Conservation (phyloP, 2,797 vertebrate genomes). For the Gallirallus australis region DNA sequence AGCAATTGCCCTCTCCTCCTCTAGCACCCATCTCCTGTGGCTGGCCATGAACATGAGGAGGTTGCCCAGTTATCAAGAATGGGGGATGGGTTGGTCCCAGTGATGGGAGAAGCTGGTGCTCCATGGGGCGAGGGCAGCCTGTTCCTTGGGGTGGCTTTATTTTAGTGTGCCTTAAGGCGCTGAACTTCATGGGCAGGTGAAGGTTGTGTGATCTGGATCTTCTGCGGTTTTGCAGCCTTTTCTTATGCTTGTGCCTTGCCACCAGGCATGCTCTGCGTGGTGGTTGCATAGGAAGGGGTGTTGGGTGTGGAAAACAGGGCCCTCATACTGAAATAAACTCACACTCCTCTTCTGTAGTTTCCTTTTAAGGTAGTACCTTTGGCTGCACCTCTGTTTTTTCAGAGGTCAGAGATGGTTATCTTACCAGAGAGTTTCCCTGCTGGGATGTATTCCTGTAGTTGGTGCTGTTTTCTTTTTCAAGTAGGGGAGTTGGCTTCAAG, state of each 20-base stretch:
- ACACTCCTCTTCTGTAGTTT: constrained; percentile 9
- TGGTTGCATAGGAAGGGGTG: neutral
- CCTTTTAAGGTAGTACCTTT: constrained; percentile 9
- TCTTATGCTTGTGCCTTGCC: neutral
- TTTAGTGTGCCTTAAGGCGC: neutral
- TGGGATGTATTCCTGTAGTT: neutral
- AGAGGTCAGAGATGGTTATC: constrained; percentile 6
- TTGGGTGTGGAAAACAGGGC: neutral
- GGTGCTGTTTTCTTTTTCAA: neutral
- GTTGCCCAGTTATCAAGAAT: neutral
- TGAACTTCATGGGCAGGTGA: neutral
- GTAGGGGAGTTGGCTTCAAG: neutral
- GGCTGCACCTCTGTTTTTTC: neutral
- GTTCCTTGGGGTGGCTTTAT: neutral
- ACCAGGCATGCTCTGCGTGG: neutral
- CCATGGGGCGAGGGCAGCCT: neutral
- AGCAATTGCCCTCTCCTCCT: neutral
- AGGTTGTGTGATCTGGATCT: neutral
- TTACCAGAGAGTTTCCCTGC: neutral
- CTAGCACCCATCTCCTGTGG: neutral
- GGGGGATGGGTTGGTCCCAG: rapidly evolving
- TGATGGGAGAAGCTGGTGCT: neutral
- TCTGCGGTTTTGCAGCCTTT: neutral
- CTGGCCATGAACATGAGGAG: neutral
- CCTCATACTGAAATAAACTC: neutral